phyloP scores from a whole-genome alignment of 1,140 invertebrate species.

The Diabrotica undecimpunctata region DNA sequence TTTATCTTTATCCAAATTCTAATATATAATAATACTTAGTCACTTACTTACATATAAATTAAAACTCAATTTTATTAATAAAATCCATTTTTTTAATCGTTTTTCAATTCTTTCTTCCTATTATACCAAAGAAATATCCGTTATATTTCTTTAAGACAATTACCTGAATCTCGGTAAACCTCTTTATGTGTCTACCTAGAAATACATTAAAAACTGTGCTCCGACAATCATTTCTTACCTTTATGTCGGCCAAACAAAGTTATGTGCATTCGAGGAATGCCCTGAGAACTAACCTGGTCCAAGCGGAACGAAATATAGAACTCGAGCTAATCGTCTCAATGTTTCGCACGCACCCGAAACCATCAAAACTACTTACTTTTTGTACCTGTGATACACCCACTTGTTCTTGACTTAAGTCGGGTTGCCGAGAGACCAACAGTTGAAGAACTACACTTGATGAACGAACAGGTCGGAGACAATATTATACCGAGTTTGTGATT shows the following conservation, averaged over 20 bases:
- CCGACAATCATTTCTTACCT: conserved; percentile 32
- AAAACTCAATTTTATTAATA: no score
- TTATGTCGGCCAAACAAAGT: conserved; percentile 29
- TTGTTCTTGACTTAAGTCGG: conserved; percentile 31
- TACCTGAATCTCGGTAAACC: no score
- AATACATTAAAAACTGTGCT: conserved; percentile 22
- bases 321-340: conserved; percentile 5
- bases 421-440: conserved; percentile 1
- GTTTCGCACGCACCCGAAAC: background rate
- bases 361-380: conserved; percentile 34
- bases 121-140: no score
- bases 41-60: no score
- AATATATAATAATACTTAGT: no score
- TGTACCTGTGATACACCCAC: conserved; percentile 42
- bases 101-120: no score
- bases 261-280: conserved; percentile 31
- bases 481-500: conserved; percentile 15
- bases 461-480: background rate
- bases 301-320: conserved; percentile 36
- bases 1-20: no score
- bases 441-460: background rate
- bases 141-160: no score
- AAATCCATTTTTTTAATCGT: no score
- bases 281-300: conserved; percentile 34
- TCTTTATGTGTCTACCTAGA: background rate